Evolutionary conservation across 1,140 invertebrate species (phyloP).

Genomic region (Drosophila pectinifera): DNA sequence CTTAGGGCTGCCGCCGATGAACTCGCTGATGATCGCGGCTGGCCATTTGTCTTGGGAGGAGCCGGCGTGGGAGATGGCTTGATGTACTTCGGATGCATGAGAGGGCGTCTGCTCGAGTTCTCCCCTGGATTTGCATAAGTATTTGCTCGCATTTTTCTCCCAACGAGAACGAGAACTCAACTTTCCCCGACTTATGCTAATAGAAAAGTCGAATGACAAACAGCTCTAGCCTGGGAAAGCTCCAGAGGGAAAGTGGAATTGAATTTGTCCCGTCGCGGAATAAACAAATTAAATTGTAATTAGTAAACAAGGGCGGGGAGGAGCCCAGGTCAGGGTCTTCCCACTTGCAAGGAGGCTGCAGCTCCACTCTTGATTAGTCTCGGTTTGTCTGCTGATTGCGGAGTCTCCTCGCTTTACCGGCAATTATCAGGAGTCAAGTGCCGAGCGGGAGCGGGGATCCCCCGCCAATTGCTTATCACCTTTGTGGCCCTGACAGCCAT

Average conservation of each 20-base stretch:
- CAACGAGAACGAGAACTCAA: slow-evolving; percentile 6
- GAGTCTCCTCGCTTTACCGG: slow-evolving; percentile 10
- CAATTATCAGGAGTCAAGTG: slow-evolving; percentile 39
- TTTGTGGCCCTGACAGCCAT: slow-evolving; percentile 66
- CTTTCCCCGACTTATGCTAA: slow-evolving; percentile 49
- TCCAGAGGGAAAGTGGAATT: slow-evolving; percentile 50
- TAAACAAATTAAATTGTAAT: slow-evolving; percentile 72
- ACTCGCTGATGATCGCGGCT: slow-evolving; percentile 74
- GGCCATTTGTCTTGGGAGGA: slow-evolving; percentile 60
- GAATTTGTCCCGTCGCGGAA: slow-evolving; percentile 43
- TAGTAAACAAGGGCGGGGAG: slow-evolving; percentile 38
- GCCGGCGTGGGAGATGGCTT: not conserved
- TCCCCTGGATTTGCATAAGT: slow-evolving; percentile 60
- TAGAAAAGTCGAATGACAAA: slow-evolving; percentile 47
- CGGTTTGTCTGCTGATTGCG: slow-evolving; percentile 47
- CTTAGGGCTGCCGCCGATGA: slow-evolving; percentile 75
- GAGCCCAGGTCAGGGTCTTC: not conserved
- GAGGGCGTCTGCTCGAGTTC: not conserved
- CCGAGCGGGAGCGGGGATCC: slow-evolving; percentile 1
- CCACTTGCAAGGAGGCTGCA: slow-evolving; percentile 17
- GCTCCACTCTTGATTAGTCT: slow-evolving; percentile 33
- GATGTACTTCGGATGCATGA: slow-evolving; percentile 15
- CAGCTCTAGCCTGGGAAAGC: slow-evolving; percentile 1
- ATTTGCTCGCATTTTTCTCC: slow-evolving; percentile 38
- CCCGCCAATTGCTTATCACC: slow-evolving; percentile 72